Percentiles rank a stretch among this genome's conserved stretches.
phyloP scores from a whole-genome alignment of 2,113 vertebrate species.

The Albula glossodonta region DNA sequence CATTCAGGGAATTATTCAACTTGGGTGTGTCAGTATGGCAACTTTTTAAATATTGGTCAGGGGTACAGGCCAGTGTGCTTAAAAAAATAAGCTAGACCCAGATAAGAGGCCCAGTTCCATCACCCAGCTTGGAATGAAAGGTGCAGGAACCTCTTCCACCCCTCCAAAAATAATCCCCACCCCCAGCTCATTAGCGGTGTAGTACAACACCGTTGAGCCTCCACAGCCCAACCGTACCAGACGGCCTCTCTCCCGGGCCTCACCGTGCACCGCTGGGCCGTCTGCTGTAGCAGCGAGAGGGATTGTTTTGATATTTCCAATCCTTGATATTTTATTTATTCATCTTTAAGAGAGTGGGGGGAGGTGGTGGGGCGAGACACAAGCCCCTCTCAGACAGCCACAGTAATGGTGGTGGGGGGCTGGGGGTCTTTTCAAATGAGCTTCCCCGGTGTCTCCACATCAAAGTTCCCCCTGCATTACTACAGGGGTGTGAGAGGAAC shows the following conservation, averaged over 20 bases:
- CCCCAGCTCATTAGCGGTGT: slow-evolving; percentile 60
- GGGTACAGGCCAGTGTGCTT: slow-evolving; percentile 56
- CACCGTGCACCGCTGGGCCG: slow-evolving; percentile 17
- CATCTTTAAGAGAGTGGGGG: slow-evolving; percentile 44
- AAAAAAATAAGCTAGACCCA: slow-evolving; percentile 64
- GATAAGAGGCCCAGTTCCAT: slow-evolving; percentile 71
- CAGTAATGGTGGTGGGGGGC: slow-evolving; percentile 25
- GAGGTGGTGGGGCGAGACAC: slow-evolving; percentile 33
- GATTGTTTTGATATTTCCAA: slow-evolving; percentile 57
- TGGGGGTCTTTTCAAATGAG: slow-evolving; percentile 4
- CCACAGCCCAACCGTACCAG: slow-evolving; percentile 34
- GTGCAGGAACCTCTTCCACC: slow-evolving; percentile 46
- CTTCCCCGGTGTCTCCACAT: slow-evolving; percentile 52
- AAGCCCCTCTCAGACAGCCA: slow-evolving; percentile 49
- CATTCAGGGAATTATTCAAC: slow-evolving; percentile 75
- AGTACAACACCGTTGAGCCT: slow-evolving; percentile 48
- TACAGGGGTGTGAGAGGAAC: slow-evolving; percentile 54
- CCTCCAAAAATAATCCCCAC: slow-evolving; percentile 42
- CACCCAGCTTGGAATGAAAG: slow-evolving; percentile 17
- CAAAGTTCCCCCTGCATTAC: slow-evolving; percentile 57
- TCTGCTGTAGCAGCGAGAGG: slow-evolving; percentile 29
- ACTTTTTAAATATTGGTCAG: slow-evolving; percentile 78
- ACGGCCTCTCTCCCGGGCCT: slow-evolving; percentile 31
- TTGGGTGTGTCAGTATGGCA: slow-evolving; percentile 75
- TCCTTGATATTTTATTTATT: slow-evolving; percentile 69